Evolutionary conservation across 2,888 invertebrate species (phyloP).

Genomic region (Myopa tessellatipennis): DNA sequence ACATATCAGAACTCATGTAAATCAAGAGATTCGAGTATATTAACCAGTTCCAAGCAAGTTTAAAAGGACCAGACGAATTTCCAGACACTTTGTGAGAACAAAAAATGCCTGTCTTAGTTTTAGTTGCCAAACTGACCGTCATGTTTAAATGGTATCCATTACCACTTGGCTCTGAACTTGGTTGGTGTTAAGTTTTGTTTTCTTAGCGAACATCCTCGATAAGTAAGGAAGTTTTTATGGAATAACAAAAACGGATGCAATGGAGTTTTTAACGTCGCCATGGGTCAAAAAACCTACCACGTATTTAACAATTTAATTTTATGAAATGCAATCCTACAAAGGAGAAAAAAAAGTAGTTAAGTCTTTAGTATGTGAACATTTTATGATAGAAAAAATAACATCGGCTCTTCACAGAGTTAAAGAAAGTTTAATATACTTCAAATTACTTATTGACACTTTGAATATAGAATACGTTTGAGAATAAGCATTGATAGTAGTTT

Average conservation of each 20-base stretch:
- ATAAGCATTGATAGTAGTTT: too few species aligned
- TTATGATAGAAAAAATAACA: too few species aligned
- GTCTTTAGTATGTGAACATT: too few species aligned
- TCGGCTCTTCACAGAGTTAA: too few species aligned
- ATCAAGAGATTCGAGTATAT: too few species aligned
- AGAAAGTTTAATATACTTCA: too few species aligned
- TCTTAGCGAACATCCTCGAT: neutral
- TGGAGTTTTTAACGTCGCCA: neutral
- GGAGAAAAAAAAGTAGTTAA: too few species aligned
- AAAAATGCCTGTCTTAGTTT: neutral
- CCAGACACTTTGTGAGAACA: neutral
- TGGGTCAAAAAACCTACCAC: neutral
- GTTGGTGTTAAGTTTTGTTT: neutral
- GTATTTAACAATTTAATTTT: neutral
- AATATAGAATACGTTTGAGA: too few species aligned
- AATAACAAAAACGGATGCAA: neutral
- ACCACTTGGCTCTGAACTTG: conserved; percentile 12
- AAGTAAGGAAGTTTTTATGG: neutral
- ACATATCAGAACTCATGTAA: too few species aligned
- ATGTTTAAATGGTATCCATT: conserved; percentile 24
- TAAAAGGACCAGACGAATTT: too few species aligned
- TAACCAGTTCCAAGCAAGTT: too few species aligned
- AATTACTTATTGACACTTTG: too few species aligned
- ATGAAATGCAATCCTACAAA: neutral
- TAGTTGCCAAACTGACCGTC: conserved; percentile 14